phyloP scores from a whole-genome alignment of 2,113 vertebrate species.

The Amazona guildingii region DNA sequence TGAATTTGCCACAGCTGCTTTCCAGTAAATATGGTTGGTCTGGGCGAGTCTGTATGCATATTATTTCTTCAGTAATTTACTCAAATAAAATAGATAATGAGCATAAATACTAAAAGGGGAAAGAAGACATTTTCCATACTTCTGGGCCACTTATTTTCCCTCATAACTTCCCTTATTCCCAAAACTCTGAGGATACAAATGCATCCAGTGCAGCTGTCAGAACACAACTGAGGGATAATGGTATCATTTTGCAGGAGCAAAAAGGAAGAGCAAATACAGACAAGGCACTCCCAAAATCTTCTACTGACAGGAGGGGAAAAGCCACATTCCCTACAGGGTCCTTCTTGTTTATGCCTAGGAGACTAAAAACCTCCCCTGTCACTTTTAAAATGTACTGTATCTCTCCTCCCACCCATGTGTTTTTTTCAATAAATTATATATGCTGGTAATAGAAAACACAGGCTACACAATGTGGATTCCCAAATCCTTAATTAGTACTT shows the following conservation, averaged over 20 bases:
- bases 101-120: not conserved
- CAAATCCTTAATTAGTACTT: constrained; percentile 19
- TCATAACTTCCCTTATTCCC: not conserved
- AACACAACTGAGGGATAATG: not conserved
- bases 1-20: not conserved
- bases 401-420: not conserved
- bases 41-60: not conserved
- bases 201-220: not conserved
- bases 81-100: not conserved
- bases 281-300: not conserved
- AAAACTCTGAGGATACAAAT: not conserved
- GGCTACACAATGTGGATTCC: not conserved
- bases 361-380: not conserved
- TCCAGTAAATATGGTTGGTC: not conserved
- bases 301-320: not conserved
- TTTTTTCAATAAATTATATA: not conserved
- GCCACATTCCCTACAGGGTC: not conserved
- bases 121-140: not conserved
- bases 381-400: not conserved
- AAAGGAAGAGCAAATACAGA: not conserved
- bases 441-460: not conserved
- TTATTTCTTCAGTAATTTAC: not conserved
- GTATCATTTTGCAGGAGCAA: not conserved
- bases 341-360: not conserved
- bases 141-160: not conserved